Base-by-base conservation (phyloP, 2,888 invertebrate species). In the Podotricha telesiphe region DNA sequence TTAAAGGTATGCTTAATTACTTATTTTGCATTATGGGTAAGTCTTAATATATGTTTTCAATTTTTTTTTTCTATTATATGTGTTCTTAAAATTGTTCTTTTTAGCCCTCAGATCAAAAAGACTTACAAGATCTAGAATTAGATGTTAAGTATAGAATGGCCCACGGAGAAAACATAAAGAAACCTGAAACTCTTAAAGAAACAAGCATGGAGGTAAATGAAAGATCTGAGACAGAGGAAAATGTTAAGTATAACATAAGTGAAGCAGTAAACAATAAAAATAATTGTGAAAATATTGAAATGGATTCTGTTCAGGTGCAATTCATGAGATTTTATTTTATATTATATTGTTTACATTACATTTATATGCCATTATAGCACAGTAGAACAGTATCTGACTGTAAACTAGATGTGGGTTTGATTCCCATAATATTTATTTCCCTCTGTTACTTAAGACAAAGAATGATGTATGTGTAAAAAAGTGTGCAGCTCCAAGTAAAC, bases 21-120 rank as follows among this genome's bases (percentile, higher is more conserved):
- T 62, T 45, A 61, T 67, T 67, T 65, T 67, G 45, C 53, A 53
- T 67, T 62, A 62, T 62, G 59, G 67, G 67, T 67, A 67, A 67
- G 67, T 67, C 20, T 45, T 67, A 51, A 47, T 50, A 22, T 40
- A 45, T 53, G 45, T 51, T 37, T 53, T 62, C 34, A 53, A 62
- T 62, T 62, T 53, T 62, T 67, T 62, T n/a, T 28, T 62, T 62
- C 15, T 28, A 17, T 62, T 62, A 62, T 34, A 19, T 48, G 48
- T 62, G 17, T 50, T 37, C 48, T 48, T 62, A 50, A 48, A 34
- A 13, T 10, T 34, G 1, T 34, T 34, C 17, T 50, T 62, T 62
- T 62, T 63, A 68, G 68, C 40, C 47, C 22, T 37, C 42, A 63
- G 48, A 68, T 48, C 28, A 53, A 34, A 67, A 37, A 42, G 34